A percentile compares a stretch with the other conserved stretches of the same genome.
phyloP scores from a whole-genome alignment of 2,113 vertebrate species.

The Protobothrops mucrosquamatus region DNA sequence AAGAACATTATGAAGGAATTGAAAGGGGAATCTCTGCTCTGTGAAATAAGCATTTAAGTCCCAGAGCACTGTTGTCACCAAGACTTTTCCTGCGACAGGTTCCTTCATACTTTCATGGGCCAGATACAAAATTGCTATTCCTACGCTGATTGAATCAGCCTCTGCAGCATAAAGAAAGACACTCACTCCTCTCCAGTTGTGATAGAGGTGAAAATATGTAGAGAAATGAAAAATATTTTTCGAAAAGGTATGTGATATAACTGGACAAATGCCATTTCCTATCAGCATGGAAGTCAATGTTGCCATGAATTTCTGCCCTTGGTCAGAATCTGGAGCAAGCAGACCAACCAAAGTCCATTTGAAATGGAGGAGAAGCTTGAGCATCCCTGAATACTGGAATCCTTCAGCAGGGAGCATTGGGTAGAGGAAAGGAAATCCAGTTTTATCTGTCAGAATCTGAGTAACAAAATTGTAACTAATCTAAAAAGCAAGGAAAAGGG shows the following conservation, averaged over 20 bases:
- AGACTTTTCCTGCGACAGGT: neutral
- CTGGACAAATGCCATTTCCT: neutral
- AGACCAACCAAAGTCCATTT: neutral
- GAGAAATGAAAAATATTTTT: neutral
- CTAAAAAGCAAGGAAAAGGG: neutral
- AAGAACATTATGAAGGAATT: neutral
- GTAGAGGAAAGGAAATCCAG: neutral
- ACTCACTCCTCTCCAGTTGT: neutral
- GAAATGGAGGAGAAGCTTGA: neutral
- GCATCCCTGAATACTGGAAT: neutral
- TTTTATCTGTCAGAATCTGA: neutral
- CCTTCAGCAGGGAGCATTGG: neutral
- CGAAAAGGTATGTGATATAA: neutral
- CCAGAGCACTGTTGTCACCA: neutral
- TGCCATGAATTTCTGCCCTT: neutral
- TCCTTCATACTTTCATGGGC: neutral
- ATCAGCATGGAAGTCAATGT: neutral
- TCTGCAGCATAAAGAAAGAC: neutral
- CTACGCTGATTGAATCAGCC: neutral
- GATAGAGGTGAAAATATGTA: neutral
- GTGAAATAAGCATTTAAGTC: neutral
- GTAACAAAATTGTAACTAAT: neutral
- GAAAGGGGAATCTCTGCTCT: neutral
- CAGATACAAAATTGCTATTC: neutral
- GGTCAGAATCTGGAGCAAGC: neutral